Conservation (phyloP, 1,140 invertebrate species). For the Drosophila melanica region DNA sequence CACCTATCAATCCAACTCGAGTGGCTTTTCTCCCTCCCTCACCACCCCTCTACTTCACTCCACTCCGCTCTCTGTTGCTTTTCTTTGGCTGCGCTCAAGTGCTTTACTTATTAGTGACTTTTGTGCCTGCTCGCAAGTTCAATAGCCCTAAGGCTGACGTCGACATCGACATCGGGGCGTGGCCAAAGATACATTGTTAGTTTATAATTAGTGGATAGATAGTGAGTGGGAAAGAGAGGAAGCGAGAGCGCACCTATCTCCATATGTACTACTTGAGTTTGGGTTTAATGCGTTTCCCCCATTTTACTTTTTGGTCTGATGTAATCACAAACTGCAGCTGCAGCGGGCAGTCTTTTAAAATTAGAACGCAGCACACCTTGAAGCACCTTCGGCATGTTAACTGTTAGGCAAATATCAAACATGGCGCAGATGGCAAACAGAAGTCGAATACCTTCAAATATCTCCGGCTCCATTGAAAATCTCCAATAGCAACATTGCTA, state of each 20-base stretch:
- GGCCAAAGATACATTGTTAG: conserved; percentile 61
- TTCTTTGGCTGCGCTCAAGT: conserved; percentile 71
- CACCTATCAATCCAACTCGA: conserved; percentile 82
- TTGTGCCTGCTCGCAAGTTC: conserved; percentile 67
- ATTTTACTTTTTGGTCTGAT: conserved; percentile 25
- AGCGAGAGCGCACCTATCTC: background rate
- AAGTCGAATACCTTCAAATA: conserved; percentile 1
- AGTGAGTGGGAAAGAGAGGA: background rate
- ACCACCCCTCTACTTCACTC: background rate
- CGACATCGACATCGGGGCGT: conserved; percentile 46
- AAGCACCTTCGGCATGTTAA: conserved; percentile 37
- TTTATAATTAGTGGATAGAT: conserved; percentile 69
- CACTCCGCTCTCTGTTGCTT: conserved; percentile 44
- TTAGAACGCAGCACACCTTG: conserved; percentile 48
- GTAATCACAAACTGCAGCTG: background rate
- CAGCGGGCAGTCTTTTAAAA: conserved; percentile 28
- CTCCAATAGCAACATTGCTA: background rate
- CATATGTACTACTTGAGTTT: conserved; percentile 65
- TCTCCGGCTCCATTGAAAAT: background rate
- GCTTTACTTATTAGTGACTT: conserved; percentile 81
- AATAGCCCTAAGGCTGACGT: conserved; percentile 58
- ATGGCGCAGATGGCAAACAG: conserved; percentile 23
- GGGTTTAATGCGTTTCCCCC: conserved; percentile 54
- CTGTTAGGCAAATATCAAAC: conserved; percentile 38
- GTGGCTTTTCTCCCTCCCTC: conserved; percentile 58